These are phyloP conservation scores for Sebastes wilsoni DNA, from an alignment of 2,797 vertebrate genomes.

Conservation along the genomic window DNA sequence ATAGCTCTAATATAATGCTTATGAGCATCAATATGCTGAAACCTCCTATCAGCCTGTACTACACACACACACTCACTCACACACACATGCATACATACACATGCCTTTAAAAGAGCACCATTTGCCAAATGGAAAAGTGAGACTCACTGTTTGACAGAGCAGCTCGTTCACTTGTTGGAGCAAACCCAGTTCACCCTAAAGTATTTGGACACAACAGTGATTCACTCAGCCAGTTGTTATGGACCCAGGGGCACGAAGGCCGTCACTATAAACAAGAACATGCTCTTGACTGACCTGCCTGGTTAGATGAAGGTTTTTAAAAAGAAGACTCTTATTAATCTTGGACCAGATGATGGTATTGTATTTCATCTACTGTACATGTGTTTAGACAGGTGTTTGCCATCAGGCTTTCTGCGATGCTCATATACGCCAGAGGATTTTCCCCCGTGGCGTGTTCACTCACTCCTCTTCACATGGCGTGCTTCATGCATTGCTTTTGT, in stretches of 20 bases:
- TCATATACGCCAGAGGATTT: background rate
- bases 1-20: background rate
- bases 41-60: background rate
- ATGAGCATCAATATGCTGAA: background rate
- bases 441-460: background rate
- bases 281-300: conserved; percentile 21
- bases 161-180: conserved; percentile 1
- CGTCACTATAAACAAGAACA: conserved; percentile 30
- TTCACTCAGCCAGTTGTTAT: conserved; percentile 35
- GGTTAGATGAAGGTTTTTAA: conserved; percentile 20
- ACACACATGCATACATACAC: background rate
- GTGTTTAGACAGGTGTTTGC: conserved; percentile 54
- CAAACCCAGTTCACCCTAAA: conserved; percentile 20
- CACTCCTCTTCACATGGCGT: background rate
- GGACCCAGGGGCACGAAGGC: background rate
- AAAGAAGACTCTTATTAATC: conserved; percentile 23
- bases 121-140: background rate
- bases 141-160: conserved; percentile 12
- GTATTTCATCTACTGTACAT: conserved; percentile 28
- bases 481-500: conserved; percentile 6
- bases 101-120: background rate
- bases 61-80: background rate
- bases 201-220: conserved; percentile 21
- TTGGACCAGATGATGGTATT: conserved; percentile 12
- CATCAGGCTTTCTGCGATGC: conserved; percentile 11